Evolutionary conservation across 2,888 invertebrate genomes (phyloP), one percentile per base, ranked within the genome.

Genomic region (Hypena proboscidalis): DNA sequence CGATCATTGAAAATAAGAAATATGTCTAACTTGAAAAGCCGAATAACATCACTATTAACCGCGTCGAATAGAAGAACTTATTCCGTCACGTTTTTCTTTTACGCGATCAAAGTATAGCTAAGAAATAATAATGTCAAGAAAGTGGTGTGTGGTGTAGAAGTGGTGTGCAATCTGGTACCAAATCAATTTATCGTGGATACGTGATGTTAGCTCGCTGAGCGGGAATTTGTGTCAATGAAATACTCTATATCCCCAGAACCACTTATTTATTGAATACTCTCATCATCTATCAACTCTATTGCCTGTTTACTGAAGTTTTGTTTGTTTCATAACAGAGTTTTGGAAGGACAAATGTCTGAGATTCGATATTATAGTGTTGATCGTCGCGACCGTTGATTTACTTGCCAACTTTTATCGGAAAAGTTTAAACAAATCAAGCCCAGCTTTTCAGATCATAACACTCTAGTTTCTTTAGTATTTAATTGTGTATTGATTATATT

Each of bases 121-220:
- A 61, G 61, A 71, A 78, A 78, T 77, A 78, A 81, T 79, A 80
- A 74, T 73, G 73, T 73, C 67, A 72, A 56, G 62, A 59, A 50
- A 60, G 61, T 57, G 65, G 62, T 71, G 62, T 72, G 70, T 71
- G 77, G 72, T 69, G 70, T 72, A 64, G 52, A 55, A 63, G 68
- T 70, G 51, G 68, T 52, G 73, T 59, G 67, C 74, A 67, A 82
- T 80, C 80, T 82, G 83, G 67, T 74, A 66, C 78, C 67, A 67
- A 77, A 79, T 77, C 78, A 77, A 80, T 80, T 80, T 80, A 80
- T 83, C 70, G 79, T 56, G 40, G 52, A 58, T 64, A 80, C 83
- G 83, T 82, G 83, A 77, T 62, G 73, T 65, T 68, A 61, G 63
- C 41, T 56, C 56, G 44, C 47, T 48, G 49, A 50, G 27, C 47